Evolutionary conservation across 2,888 invertebrate genomes (phyloP).

Genomic region (Hetaerina titia): DNA sequence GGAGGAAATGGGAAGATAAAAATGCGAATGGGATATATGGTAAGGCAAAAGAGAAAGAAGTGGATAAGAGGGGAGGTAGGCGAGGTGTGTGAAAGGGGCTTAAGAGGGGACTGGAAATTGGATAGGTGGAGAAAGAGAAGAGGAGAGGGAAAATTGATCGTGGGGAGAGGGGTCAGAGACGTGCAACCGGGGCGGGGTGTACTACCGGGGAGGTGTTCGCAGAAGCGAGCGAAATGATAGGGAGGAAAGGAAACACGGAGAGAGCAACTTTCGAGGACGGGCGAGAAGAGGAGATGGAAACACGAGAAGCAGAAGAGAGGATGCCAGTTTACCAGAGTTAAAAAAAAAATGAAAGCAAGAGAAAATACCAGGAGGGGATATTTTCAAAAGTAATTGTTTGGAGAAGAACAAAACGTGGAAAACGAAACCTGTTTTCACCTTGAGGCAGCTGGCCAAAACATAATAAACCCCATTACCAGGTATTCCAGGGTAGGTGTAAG

Average conservation of each 20-base stretch:
- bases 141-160: no score
- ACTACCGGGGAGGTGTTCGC: no score
- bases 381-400: background rate
- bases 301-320: no score
- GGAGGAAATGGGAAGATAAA: background rate
- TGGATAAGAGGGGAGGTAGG: background rate
- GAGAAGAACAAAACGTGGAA: background rate
- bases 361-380: background rate
- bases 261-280: no score
- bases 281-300: no score
- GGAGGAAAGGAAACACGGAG: background rate
- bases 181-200: no score
- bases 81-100: background rate
- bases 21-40: background rate
- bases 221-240: background rate
- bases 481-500: no score
- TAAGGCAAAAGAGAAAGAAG: background rate
- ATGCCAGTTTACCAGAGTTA: background rate
- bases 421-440: background rate
- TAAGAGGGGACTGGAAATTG: background rate
- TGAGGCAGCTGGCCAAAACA: background rate
- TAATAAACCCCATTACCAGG: background rate
- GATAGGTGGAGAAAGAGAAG: no score
- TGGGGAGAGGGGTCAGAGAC: no score
- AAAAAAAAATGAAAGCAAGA: background rate